Conservation (phyloP, 2,113 vertebrate species). For the Phalacrocorax pelagicus region DNA sequence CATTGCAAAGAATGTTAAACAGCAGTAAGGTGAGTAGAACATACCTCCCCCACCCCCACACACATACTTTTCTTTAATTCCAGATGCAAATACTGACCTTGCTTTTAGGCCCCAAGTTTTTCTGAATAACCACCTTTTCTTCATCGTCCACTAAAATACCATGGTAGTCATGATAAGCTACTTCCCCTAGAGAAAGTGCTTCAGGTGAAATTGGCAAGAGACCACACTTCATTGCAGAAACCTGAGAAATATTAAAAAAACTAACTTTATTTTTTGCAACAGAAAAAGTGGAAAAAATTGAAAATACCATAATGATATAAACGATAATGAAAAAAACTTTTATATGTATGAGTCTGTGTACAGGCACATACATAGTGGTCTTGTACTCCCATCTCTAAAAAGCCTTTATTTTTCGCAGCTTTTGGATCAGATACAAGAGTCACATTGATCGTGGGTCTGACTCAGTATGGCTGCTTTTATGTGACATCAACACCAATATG, state of each 20-base stretch:
- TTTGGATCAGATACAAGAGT: not conserved
- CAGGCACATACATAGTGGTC: not conserved
- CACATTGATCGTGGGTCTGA: not conserved
- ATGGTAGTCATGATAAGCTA: slow-evolving; percentile 95
- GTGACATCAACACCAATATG: not conserved
- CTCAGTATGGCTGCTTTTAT: not conserved
- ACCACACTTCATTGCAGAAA: slow-evolving; percentile 97
- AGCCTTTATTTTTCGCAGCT: not conserved
- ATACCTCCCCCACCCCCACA: too few species aligned
- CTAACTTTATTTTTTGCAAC: not conserved
- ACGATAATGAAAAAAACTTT: not conserved
- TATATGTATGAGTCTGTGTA: not conserved
- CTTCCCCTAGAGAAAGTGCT: slow-evolving; percentile 89
- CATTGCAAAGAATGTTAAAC: not conserved
- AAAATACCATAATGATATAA: not conserved
- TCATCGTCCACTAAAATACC: slow-evolving; percentile 93
- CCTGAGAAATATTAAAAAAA: slow-evolving; percentile 69
- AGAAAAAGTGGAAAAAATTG: not conserved
- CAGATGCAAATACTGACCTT: slow-evolving; percentile 80
- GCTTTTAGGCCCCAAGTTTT: slow-evolving; percentile 91
- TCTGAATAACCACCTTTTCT: slow-evolving; percentile 89
- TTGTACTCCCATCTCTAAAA: not conserved
- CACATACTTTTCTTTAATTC: not conserved
- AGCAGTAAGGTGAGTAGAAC: not conserved
- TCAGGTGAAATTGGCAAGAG: slow-evolving; percentile 95